Percentiles rank a stretch among this genome's conserved stretches.
These are phyloP conservation scores for Semaprochilodus insignis DNA, from an alignment of 2,797 vertebrate genomes.

Conservation along the genomic window DNA sequence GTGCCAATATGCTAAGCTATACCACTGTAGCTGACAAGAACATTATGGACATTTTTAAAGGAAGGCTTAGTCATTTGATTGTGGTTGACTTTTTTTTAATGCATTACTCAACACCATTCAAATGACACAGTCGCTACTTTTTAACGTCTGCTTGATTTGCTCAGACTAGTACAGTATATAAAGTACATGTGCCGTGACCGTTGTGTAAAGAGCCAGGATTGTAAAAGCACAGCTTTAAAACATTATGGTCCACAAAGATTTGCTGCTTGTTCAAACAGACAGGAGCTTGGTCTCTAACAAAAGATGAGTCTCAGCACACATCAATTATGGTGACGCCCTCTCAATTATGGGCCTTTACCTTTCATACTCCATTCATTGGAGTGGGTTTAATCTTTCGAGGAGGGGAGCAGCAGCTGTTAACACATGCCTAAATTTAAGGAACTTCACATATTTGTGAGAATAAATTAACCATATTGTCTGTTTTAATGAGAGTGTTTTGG, in stretches of 20 bases:
- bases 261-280: slow-evolving; percentile 14
- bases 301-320: slow-evolving; percentile 25
- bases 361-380: slow-evolving; percentile 2
- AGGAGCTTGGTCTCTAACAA: slow-evolving; percentile 10
- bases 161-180: background rate
- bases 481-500: too few relatives aligned
- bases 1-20: slow-evolving; percentile 45
- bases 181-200: background rate
- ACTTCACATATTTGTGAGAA: slow-evolving; percentile 12
- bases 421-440: slow-evolving; percentile 3
- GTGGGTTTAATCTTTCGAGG: slow-evolving; percentile 1
- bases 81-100: background rate
- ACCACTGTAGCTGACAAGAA: slow-evolving; percentile 18
- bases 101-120: background rate
- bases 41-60: background rate
- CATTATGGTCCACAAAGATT: background rate
- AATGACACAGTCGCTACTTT: background rate
- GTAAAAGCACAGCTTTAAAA: background rate
- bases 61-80: background rate
- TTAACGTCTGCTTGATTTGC: background rate
- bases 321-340: background rate
- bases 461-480: too few relatives aligned
- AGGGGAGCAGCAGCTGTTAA: slow-evolving; percentile 7
- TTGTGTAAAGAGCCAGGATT: background rate
- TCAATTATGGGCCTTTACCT: slow-evolving; percentile 2